Percentiles rank a stretch among this genome's conserved stretches.
Evolutionary conservation across 2,113 vertebrate genomes (phyloP).

Genomic region (Eretmochelys imbricata): DNA sequence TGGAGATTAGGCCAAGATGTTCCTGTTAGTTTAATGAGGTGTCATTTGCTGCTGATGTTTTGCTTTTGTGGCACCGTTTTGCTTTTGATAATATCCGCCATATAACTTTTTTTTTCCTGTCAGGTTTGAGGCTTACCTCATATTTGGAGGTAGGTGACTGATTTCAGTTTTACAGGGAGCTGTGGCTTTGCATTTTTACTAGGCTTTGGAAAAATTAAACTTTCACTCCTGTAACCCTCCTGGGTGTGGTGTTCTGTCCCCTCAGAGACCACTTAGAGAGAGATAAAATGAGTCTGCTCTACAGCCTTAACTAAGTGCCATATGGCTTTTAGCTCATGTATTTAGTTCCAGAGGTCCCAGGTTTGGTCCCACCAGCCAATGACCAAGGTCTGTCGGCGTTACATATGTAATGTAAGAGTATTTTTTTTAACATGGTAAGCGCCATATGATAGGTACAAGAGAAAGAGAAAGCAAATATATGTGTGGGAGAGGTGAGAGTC

Average conservation of each 20-base stretch:
- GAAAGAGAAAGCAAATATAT: not conserved
- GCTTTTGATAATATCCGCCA: not conserved
- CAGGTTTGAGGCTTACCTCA: not conserved
- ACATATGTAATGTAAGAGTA: not conserved
- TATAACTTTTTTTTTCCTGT: not conserved
- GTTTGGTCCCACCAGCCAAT: no score
- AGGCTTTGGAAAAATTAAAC: slow-evolving; percentile 1
- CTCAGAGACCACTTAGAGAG: no score
- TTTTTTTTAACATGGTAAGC: not conserved
- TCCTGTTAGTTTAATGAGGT: not conserved
- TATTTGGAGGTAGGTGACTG: not conserved
- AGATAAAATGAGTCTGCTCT: no score
- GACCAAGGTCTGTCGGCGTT: no score
- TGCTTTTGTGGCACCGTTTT: not conserved
- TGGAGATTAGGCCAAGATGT: not conserved
- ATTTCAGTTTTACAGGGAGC: not conserved
- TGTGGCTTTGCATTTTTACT: not conserved
- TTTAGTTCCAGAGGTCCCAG: no score
- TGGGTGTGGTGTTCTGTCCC: no score
- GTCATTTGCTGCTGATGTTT: not conserved
- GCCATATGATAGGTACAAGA: not conserved
- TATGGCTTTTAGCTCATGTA: no score
- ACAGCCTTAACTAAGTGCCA: no score
- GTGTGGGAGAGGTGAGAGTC: not conserved
- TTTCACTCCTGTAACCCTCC: not conserved